A percentile compares a stretch with the other conserved stretches of the same genome.
Conservation (phyloP, 2,888 invertebrate genomes). For the Apodemia duryi region DNA sequence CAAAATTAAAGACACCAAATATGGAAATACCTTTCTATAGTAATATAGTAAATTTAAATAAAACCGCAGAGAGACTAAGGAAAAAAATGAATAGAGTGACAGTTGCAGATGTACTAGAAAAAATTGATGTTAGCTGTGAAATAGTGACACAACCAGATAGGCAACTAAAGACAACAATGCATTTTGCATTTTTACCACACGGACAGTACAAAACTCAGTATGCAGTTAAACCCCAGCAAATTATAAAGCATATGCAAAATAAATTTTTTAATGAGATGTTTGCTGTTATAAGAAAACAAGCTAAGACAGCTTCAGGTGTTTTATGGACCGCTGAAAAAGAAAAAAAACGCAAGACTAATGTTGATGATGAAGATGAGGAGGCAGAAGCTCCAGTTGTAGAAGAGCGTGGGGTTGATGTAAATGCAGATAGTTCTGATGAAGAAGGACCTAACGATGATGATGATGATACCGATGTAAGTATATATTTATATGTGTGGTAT, state of each 20-base stretch:
- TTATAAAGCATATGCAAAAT: conserved; percentile 87
- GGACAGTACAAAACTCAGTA: conserved; percentile 86
- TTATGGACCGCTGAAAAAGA: conserved; percentile 72
- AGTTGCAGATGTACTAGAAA: conserved; percentile 88
- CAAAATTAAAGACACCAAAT: conserved; percentile 96
- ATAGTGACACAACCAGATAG: conserved; percentile 77
- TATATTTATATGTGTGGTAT: conserved; percentile 16
- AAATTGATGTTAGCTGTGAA: conserved; percentile 80
- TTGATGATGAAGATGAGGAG: conserved; percentile 61
- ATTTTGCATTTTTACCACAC: conserved; percentile 86
- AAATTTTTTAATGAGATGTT: conserved; percentile 85
- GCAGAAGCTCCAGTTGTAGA: conserved; percentile 39
- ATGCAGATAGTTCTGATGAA: conserved; percentile 82
- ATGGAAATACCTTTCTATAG: conserved; percentile 93
- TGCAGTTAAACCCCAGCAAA: conserved; percentile 82
- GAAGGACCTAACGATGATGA: conserved; percentile 72
- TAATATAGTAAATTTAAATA: conserved; percentile 60
- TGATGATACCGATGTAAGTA: conserved; percentile 48
- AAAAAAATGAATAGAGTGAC: conserved; percentile 88
- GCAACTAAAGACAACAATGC: conserved; percentile 82
- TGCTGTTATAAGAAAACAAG: conserved; percentile 77
- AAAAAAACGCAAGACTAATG: conserved; percentile 44
- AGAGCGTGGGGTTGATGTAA: conserved; percentile 70
- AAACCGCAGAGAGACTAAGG: conserved; percentile 84
- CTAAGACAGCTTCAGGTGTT: conserved; percentile 73